These are phyloP conservation scores for Falcaria lacertinaria DNA, from an alignment of 2,888 invertebrate species.

Conservation along the genomic window DNA sequence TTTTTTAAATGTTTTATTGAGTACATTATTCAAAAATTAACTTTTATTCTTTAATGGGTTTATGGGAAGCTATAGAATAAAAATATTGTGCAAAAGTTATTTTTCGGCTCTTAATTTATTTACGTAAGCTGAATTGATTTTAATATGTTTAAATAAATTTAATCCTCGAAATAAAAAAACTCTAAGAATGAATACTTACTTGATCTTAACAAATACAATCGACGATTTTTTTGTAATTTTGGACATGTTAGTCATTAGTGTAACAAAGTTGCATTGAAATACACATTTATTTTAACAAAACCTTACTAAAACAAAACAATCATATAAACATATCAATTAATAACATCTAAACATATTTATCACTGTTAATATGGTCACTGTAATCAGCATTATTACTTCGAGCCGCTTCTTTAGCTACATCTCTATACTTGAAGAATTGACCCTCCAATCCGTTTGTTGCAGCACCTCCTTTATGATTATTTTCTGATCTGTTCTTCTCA, in stretches of 20 bases:
- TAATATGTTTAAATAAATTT: too few species aligned
- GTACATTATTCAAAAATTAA: slow-evolving; percentile 1
- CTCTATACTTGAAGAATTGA: slow-evolving; percentile 39
- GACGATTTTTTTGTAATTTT: too few species aligned
- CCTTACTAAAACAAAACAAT: neutral
- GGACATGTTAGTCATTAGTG: too few species aligned
- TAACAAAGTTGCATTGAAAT: neutral
- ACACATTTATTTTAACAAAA: neutral
- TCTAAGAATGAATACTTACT: too few species aligned
- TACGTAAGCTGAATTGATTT: too few species aligned
- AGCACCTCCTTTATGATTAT: slow-evolving; percentile 30
- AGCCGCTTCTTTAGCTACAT: slow-evolving; percentile 45
- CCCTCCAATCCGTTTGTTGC: slow-evolving; percentile 25
- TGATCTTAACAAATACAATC: too few species aligned
- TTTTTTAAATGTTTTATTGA: neutral
- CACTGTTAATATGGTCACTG: slow-evolving; percentile 14
- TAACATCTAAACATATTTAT: neutral
- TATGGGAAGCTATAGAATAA: neutral
- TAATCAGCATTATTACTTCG: slow-evolving; percentile 45
- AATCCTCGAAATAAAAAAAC: neutral
- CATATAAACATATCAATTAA: neutral
- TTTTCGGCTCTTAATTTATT: too few species aligned
- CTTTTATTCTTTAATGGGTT: neutral
- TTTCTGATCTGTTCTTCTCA: slow-evolving; percentile 27
- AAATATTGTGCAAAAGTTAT: neutral